These are phyloP conservation scores for Plotosus lineatus DNA, from an alignment of 2,113 vertebrate genomes.

Conservation along the genomic window DNA sequence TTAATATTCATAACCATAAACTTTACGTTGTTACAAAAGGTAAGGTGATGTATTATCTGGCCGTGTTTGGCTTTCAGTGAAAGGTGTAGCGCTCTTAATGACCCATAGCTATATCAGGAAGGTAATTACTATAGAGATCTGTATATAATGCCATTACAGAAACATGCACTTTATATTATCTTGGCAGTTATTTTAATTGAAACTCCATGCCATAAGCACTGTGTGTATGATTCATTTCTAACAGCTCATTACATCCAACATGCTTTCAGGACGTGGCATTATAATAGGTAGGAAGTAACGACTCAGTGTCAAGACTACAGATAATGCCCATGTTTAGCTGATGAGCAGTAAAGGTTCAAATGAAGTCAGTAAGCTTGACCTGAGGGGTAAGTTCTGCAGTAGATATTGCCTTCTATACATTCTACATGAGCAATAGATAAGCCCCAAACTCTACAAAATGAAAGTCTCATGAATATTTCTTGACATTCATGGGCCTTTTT, in stretches of 20 bases:
- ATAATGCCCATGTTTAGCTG: constrained; percentile 10
- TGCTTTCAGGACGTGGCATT: constrained; percentile 43
- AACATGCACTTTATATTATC: constrained; percentile 46
- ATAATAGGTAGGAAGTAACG: constrained; percentile 41
- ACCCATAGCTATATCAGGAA: constrained; percentile 65
- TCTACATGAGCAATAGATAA: constrained; percentile 37
- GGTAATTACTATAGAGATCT: constrained; percentile 68
- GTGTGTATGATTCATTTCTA: constrained; percentile 39
- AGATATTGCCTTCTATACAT: neutral
- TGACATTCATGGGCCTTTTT: constrained; percentile 53
- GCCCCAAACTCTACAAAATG: constrained; percentile 32
- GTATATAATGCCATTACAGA: constrained; percentile 45
- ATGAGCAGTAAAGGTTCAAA: neutral
- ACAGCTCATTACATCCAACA: constrained; percentile 49
- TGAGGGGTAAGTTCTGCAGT: neutral
- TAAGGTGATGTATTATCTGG: constrained; percentile 71
- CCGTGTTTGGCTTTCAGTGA: constrained; percentile 61
- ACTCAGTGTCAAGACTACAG: constrained; percentile 35
- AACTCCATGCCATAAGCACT: constrained; percentile 46
- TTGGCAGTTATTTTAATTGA: constrained; percentile 48
- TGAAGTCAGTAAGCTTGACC: neutral
- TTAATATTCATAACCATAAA: constrained; percentile 33
- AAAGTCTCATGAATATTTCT: constrained; percentile 52
- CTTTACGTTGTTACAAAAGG: constrained; percentile 28
- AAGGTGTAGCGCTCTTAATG: constrained; percentile 70